Conservation (phyloP, 2,113 vertebrate genomes). For the Bufo bufo region DNA sequence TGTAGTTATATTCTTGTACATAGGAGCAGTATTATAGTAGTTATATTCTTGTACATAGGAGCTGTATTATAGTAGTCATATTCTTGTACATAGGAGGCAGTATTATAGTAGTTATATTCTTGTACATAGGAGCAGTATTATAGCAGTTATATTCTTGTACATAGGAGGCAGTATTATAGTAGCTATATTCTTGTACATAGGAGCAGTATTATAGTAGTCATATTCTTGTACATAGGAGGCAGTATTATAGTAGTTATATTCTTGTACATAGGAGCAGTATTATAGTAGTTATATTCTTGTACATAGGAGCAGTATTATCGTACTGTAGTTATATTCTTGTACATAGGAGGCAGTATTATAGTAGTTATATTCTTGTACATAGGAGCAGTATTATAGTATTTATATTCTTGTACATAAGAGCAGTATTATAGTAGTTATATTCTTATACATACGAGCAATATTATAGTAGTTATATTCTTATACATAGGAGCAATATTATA, state of each 20-base stretch:
- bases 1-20: neutral
- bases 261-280: too few relatives aligned
- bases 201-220: constrained; percentile 1
- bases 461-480: constrained; percentile 17
- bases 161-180: neutral
- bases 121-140: constrained; percentile 5
- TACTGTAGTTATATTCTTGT: neutral
- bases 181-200: constrained; percentile 13
- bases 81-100: neutral
- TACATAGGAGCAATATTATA: neutral
- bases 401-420: neutral
- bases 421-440: constrained; percentile 26
- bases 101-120: neutral
- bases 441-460: neutral
- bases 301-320: neutral
- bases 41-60: too few relatives aligned
- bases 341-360: too few relatives aligned
- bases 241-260: constrained; percentile 25
- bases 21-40: too few relatives aligned
- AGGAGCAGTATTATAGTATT: neutral
- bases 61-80: too few relatives aligned
- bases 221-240: constrained; percentile 14
- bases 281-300: neutral
- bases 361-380: too few relatives aligned
- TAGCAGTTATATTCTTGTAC: constrained; percentile 4